A percentile compares a stretch with the other conserved stretches of the same genome.
phyloP scores from a whole-genome alignment of 2,113 vertebrate species.

The Numenius arquata region DNA sequence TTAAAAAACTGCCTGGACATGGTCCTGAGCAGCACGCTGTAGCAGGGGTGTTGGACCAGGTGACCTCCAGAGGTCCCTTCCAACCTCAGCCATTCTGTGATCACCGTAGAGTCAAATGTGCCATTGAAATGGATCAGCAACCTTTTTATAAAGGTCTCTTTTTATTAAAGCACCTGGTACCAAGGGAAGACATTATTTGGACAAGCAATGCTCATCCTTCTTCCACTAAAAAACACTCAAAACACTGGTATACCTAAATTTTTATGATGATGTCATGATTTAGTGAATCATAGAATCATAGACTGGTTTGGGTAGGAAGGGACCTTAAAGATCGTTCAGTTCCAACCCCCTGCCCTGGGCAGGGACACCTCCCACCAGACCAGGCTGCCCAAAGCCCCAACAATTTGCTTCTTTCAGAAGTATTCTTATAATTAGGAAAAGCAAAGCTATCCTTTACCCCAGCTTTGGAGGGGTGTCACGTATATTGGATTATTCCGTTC shows the following conservation, averaged over 20 bases:
- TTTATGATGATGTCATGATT: not conserved
- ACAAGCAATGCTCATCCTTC: not conserved
- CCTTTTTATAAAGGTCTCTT: not conserved
- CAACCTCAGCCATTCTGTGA: not conserved
- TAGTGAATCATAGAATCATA: not conserved
- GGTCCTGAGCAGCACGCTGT: not conserved
- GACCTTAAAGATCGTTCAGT: too few species aligned
- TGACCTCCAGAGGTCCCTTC: not conserved
- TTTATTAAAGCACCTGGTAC: not conserved
- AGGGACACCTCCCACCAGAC: too few species aligned
- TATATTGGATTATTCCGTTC: not conserved
- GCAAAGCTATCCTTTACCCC: not conserved
- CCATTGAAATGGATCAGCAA: not conserved
- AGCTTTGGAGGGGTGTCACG: not conserved
- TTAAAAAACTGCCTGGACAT: not conserved
- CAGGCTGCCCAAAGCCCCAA: not conserved
- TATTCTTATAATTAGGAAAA: not conserved
- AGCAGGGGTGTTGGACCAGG: not conserved
- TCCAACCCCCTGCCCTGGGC: too few species aligned
- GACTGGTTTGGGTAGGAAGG: too few species aligned
- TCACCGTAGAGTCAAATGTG: not conserved
- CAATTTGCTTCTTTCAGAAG: not conserved
- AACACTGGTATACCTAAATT: not conserved
- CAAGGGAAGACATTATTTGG: not conserved
- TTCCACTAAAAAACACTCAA: not conserved